Conservation (phyloP, 2,113 vertebrate genomes). For the Pseudopipra pipra region DNA sequence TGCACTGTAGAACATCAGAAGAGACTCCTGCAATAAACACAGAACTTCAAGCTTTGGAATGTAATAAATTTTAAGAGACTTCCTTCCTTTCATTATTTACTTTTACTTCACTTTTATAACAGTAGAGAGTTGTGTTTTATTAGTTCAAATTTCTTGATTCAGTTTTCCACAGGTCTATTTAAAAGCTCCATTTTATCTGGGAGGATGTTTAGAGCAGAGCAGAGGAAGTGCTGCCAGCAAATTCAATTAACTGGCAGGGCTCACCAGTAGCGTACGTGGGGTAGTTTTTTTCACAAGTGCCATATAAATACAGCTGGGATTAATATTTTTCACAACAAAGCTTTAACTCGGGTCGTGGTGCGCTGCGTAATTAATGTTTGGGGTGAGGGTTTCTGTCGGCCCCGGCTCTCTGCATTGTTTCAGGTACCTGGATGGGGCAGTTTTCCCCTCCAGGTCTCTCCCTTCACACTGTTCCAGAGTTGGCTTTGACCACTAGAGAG, state of each 20-base stretch:
- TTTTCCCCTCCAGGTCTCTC: conserved; percentile 68
- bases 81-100: conserved; percentile 89
- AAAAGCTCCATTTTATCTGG: conserved; percentile 78
- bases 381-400: conserved; percentile 50
- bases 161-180: conserved; percentile 80
- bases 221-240: conserved; percentile 79
- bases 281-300: conserved; percentile 75
- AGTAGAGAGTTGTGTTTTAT: conserved; percentile 83
- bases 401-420: conserved; percentile 42
- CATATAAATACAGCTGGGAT: conserved; percentile 81
- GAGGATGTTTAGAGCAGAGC: conserved; percentile 78
- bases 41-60: conserved; percentile 86
- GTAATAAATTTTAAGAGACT: conserved; percentile 93
- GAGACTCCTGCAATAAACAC: conserved; percentile 82
- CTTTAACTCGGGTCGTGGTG: conserved; percentile 66
- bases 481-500: conserved; percentile 79
- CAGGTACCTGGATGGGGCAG: conserved; percentile 68
- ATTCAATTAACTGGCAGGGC: conserved; percentile 80
- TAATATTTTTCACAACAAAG: conserved; percentile 77
- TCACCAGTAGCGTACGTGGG: conserved; percentile 64
- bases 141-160: conserved; percentile 84
- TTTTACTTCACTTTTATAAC: conserved; percentile 84
- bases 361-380: conserved; percentile 69
- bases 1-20: conserved; percentile 88
- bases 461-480: conserved; percentile 72